Base-by-base conservation (phyloP, 2,113 vertebrate species). In the Rana temporaria region DNA sequence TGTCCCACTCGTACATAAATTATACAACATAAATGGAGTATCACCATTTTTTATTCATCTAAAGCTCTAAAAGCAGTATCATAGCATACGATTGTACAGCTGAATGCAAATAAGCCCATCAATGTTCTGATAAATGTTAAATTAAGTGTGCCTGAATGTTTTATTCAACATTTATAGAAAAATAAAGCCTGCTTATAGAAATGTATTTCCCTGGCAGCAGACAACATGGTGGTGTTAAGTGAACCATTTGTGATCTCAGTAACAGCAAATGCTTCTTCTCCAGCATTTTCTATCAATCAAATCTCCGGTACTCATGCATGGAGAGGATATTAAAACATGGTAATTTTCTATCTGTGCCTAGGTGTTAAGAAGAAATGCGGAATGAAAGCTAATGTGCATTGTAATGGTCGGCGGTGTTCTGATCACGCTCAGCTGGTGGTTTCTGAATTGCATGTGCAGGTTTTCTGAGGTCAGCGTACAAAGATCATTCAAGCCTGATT, bases 401-500 rank as follows among this genome's bases (percentile, higher is more conserved):
- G 68, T 63, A 72, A 81, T 81, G 26, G 68, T 42, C 79, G 34
- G 64, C 26, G 8, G 26, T 4, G 42, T 42, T 67, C 56, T 57
- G 80, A 55, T 82, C 60, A 56, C 48, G 24, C 80, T 53, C 70
- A 67, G 80, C 80, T 57, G 70, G 70, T 34, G 60, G 17, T 38
- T 57, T 57, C 70, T 82, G 70, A 38, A 60, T 83, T 15, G 63
- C 81, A 83, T 48, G 32, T 86, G 85, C 85, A 16, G 84, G 88
- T 66, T 76, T 87, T 89, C 84, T 77, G 84, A 89, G 87, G 87
- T 88, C 88, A 86, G 87, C 86, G 87, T 89, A 82, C 86, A 69
- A 81, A 82, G 85, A 88, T 89, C 89, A 84, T 88, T 88, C 82
- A 88, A 90, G 89, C 86, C 85, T 85, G 85, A 86, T 88, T 85